These are phyloP conservation scores for Lordiphosa mommai DNA, from an alignment of 1,140 invertebrate genomes.

Conservation along the genomic window DNA sequence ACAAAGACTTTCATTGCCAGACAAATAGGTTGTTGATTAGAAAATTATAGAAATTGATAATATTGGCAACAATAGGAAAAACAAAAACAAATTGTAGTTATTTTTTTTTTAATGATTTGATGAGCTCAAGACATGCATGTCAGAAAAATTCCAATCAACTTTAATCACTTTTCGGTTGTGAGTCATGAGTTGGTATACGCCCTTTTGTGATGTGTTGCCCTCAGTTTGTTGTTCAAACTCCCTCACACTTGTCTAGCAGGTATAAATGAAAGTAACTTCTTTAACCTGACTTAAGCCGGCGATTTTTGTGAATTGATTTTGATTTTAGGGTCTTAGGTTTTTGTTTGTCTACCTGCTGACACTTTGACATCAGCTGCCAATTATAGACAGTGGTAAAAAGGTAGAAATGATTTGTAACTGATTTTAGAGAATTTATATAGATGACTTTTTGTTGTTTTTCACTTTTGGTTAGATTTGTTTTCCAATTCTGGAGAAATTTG, in stretches of 20 bases:
- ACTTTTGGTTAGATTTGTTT: too few species aligned
- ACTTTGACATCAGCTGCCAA: slow-evolving; percentile 28
- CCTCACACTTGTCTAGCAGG: slow-evolving; percentile 40
- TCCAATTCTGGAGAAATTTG: slow-evolving; percentile 25
- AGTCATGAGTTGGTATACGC: slow-evolving; percentile 36
- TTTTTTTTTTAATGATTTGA: slow-evolving; percentile 46
- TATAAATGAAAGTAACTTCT: slow-evolving; percentile 12
- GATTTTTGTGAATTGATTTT: slow-evolving; percentile 54
- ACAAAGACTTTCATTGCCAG: slow-evolving; percentile 36
- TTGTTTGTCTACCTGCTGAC: slow-evolving; percentile 27
- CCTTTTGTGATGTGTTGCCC: slow-evolving; percentile 40
- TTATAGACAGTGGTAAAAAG: slow-evolving; percentile 36
- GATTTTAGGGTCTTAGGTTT: slow-evolving; percentile 15
- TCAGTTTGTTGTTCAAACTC: slow-evolving; percentile 29
- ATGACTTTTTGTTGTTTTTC: slow-evolving; percentile 32
- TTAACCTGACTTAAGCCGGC: slow-evolving; percentile 13
- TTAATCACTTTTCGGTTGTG: slow-evolving; percentile 15
- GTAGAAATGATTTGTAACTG: slow-evolving; percentile 16
- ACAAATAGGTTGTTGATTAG: slow-evolving; percentile 50
- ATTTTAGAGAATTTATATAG: slow-evolving; percentile 15
- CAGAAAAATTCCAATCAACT: slow-evolving; percentile 10
- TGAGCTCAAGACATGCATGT: slow-evolving; percentile 23
- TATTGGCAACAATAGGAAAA: slow-evolving; percentile 10
- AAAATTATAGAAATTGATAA: slow-evolving; percentile 34
- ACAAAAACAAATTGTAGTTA: slow-evolving; percentile 24